Percentiles rank a stretch among this genome's conserved stretches.
These are phyloP conservation scores for Atta colombica DNA, from an alignment of 1,140 invertebrate genomes.

Conservation along the genomic window DNA sequence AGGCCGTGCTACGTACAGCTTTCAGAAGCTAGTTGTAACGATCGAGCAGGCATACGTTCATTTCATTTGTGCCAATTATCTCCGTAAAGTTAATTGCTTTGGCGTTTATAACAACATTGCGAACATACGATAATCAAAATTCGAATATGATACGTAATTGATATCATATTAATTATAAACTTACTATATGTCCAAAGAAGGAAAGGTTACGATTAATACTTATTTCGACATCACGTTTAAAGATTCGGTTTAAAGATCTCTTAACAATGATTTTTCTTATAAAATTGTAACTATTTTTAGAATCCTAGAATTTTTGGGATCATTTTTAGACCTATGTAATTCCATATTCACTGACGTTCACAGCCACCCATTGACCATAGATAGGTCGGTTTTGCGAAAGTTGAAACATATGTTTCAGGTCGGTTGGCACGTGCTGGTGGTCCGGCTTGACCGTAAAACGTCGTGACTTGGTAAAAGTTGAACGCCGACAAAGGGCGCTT, in stretches of 20 bases:
- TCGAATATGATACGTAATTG: background rate
- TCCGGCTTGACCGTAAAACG: constrained; percentile 74
- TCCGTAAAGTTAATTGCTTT: constrained; percentile 23
- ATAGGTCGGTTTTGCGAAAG: constrained; percentile 76
- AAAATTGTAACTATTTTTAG: background rate
- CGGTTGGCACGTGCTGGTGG: constrained; percentile 82
- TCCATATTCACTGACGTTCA: background rate
- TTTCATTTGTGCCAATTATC: constrained; percentile 32
- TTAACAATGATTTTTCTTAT: background rate
- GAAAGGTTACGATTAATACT: background rate
- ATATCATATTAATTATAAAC: constrained; percentile 24
- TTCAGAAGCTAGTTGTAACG: constrained; percentile 35
- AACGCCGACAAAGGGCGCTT: constrained; percentile 82
- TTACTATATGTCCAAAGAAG: background rate
- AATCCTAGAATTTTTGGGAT: background rate
- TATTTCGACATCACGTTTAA: no score
- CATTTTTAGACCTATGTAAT: background rate
- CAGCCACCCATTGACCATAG: background rate
- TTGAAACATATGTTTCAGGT: constrained; percentile 79
- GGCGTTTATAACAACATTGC: background rate
- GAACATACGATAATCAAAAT: background rate
- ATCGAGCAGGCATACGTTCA: background rate
- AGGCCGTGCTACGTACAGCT: constrained; percentile 5
- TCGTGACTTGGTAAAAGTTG: constrained; percentile 66
- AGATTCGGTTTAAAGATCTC: background rate